Conservation (phyloP, 2,113 vertebrate species). For the Cavia aperea region DNA sequence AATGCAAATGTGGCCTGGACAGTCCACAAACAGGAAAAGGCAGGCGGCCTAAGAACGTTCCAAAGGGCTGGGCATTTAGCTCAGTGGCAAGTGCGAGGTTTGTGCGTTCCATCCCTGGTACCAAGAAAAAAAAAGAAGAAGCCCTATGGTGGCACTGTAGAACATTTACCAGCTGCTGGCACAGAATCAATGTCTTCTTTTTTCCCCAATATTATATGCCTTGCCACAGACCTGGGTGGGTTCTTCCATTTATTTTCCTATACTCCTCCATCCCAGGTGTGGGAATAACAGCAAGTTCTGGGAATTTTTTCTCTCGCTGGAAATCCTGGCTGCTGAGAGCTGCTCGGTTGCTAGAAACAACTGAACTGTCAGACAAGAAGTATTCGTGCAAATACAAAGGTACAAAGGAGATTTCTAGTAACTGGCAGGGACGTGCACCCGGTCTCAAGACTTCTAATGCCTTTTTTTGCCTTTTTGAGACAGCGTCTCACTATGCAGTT, state of each 20-base stretch:
- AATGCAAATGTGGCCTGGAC: neutral
- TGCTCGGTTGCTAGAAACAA: neutral
- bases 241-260: neutral
- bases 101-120: no score
- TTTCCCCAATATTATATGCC: neutral
- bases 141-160: neutral
- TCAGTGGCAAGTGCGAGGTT: no score
- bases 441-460: neutral
- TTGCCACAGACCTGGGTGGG: neutral
- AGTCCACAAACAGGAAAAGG: neutral
- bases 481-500: no score
- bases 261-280: neutral
- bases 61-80: no score
- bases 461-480: no score
- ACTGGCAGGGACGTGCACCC: neutral
- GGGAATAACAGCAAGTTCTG: neutral
- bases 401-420: conserved; percentile 6
- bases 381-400: conserved; percentile 36
- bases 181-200: neutral
- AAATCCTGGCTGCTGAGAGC: neutral
- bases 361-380: conserved; percentile 24
- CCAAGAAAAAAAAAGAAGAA: no score
- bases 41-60: neutral
- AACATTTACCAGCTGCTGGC: neutral
- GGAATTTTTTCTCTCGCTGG: neutral